Conservation (phyloP, 1,140 invertebrate genomes). For the Heliconius eleuchia region DNA sequence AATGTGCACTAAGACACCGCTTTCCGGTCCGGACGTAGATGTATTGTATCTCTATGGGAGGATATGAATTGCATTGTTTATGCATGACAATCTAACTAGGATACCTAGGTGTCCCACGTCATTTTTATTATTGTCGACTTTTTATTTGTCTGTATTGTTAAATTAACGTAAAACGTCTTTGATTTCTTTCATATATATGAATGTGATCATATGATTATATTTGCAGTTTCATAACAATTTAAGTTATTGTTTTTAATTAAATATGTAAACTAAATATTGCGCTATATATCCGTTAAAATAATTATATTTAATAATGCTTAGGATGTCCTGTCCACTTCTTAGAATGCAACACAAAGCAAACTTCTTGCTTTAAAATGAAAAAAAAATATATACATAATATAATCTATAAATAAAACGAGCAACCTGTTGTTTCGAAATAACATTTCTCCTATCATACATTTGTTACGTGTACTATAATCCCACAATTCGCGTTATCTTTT, state of each 20-base stretch:
- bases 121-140: not conserved
- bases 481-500: constrained; percentile 51
- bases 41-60: constrained; percentile 58
- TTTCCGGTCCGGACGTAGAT: constrained; percentile 64
- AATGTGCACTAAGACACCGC: constrained; percentile 55
- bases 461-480: constrained; percentile 35
- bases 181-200: too few relatives aligned
- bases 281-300: not conserved
- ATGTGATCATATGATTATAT: not conserved
- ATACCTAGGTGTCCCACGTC: constrained; percentile 41
- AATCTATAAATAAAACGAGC: not conserved
- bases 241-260: not conserved
- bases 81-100: constrained; percentile 52
- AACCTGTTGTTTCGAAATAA: not conserved
- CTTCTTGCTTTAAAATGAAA: not conserved
- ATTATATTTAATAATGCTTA: not conserved
- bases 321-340: not conserved
- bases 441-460: constrained; percentile 1
- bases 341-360: not conserved
- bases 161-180: too few relatives aligned
- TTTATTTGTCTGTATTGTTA: not conserved
- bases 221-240: not conserved
- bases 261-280: not conserved
- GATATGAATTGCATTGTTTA: constrained; percentile 61
- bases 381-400: not conserved